Percentiles rank a stretch among this genome's conserved stretches.
Conservation (phyloP, 1,140 invertebrate genomes). For the Saccostrea cuccullata region DNA sequence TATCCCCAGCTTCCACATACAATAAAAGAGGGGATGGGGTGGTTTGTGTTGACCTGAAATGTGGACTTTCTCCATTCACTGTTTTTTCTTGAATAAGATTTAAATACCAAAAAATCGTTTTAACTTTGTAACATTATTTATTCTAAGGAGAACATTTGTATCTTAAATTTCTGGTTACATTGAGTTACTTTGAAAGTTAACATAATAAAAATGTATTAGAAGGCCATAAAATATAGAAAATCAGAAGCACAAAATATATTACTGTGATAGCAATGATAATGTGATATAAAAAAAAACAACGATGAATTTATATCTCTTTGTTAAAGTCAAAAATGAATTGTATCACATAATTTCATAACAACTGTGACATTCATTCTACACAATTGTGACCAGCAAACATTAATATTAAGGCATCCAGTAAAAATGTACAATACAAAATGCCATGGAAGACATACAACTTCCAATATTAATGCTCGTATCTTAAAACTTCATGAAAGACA, state of each 20-base stretch:
- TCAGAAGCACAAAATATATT: background rate
- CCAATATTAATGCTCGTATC: background rate
- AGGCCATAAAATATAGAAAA: slow-evolving; percentile 14
- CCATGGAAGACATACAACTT: background rate
- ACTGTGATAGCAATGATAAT: background rate
- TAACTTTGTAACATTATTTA: background rate
- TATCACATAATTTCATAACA: background rate
- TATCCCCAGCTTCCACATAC: no score
- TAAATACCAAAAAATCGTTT: no score
- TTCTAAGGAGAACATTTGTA: background rate
- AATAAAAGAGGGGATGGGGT: no score
- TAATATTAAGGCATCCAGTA: background rate
- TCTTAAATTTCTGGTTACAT: slow-evolving; percentile 17
- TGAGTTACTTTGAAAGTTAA: background rate
- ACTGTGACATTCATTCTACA: background rate
- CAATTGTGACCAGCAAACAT: background rate
- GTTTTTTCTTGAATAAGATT: no score
- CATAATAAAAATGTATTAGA: background rate
- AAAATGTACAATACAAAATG: background rate
- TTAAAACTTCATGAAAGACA: background rate
- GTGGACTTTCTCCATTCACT: no score
- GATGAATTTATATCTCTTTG: background rate
- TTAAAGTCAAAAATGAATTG: background rate
- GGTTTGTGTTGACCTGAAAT: no score
- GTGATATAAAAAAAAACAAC: background rate